These are phyloP conservation scores for Nanger granti DNA, from an alignment of 2,113 vertebrate species.

Conservation along the genomic window DNA sequence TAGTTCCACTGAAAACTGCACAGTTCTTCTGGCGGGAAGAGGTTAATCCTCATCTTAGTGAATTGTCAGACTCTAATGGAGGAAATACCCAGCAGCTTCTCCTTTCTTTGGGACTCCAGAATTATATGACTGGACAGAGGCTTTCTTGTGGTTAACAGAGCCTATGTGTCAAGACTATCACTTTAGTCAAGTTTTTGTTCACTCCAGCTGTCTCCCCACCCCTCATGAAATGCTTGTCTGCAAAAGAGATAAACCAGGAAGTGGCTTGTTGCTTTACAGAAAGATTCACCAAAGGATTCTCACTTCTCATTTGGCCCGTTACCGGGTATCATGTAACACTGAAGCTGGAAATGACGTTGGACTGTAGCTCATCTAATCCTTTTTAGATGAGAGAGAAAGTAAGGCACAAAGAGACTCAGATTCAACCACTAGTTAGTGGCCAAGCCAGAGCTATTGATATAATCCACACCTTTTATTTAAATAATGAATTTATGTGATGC, in stretches of 20 bases:
- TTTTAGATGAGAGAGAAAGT: neutral
- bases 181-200: neutral
- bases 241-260: slow-evolving; percentile 43
- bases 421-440: neutral
- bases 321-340: neutral
- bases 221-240: neutral
- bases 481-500: neutral
- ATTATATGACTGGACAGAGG: neutral
- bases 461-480: slow-evolving; percentile 20
- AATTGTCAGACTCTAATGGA: neutral
- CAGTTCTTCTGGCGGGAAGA: neutral
- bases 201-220: neutral
- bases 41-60: neutral
- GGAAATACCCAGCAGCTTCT: slow-evolving; percentile 13
- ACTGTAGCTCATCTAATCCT: neutral
- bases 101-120: neutral
- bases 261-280: slow-evolving; percentile 6
- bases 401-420: neutral
- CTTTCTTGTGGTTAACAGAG: neutral
- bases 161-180: neutral
- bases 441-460: neutral
- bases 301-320: slow-evolving; percentile 1
- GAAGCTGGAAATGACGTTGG: neutral
- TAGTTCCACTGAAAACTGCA: neutral
- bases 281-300: slow-evolving; percentile 15